Base-by-base conservation (phyloP, 2,113 vertebrate species). In the Chitala chitala region DNA sequence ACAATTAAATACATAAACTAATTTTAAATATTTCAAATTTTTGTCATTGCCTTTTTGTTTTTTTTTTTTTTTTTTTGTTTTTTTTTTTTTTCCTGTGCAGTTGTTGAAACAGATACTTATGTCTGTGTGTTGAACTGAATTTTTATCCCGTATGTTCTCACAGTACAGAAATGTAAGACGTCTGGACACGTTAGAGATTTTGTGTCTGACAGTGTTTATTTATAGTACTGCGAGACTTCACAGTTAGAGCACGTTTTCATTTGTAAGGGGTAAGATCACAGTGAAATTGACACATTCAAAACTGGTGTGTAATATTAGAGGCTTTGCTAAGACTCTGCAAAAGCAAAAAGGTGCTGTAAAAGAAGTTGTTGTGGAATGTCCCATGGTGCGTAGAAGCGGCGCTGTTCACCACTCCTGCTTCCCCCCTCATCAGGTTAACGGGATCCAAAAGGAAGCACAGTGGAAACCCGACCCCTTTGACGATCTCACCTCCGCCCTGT, bases 401-500 rank as follows among this genome's bases (percentile, higher is more conserved):
- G n/a, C 72, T 71, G 75, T 36, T 1, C 44, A 69, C 86, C 55
- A 86, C 84, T 80, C 77, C 75, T 33, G 0, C 1, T 15, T 1
- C 29, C 29, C 24, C 12, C 46, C 22, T 24, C 82, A 85, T 81
- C 50, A 87, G 81, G 76, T 87, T 0, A 82, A 89, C 0, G 78
- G 88, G 80, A 66, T 91, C 81, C 89, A 82, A 80, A 86, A 79
- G 81, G 92, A 92, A 87, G 89, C 89, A 83, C 89, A 91, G 78
- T 87, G 89, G 80, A 91, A 89, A 83, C 91, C 78, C 40, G 87
- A 92, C 87, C 92, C 92, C 81, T 93, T 95, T 70, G 86, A 92
- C 84, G 86, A 89, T 29, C 83, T 96, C 75, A 81, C 92, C 54
- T 84, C 92, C 71, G 87, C 90, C 85, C 87, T 92, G 81, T 86